Base-by-base conservation (phyloP, 2,888 invertebrate species). In the Mesorhabditis spiculigera region DNA sequence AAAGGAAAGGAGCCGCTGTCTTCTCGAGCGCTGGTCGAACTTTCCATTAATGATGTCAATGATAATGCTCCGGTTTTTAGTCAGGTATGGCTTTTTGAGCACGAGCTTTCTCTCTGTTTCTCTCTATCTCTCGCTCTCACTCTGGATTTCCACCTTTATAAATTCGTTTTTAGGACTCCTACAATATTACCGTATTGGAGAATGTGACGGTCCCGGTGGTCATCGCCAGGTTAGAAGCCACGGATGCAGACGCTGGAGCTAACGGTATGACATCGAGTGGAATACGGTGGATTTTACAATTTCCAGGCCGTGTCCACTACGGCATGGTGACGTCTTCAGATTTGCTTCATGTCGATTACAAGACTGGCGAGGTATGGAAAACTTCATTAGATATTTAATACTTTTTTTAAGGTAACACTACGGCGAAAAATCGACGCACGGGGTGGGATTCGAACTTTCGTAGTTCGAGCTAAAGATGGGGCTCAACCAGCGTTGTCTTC, bases 401-500 rank as follows among this genome's bases (percentile, higher is more conserved):
- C 63, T 10, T n/a, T 16, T 63, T 8, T 63, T 8, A 10, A 69
- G 69, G 78, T 84, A 44, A 80, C 81, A 8, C 73, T 84, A 16
- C 70, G 81, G 6, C 73, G 76, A 42, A 69, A 71, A 63, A 74
- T 81, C 41, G 78, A 78, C 65, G 81, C 82, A 5, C 75, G 76
- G 45, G 76, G 78, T 63, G 76, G 81, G 5, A 81, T 83, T n/a
- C 65, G 79, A 8, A 77, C 97, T 87, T 91, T 91, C 66, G 93
- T 94, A 28, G 92, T 97, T 42, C 89, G 96, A 74, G 96, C 96
- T 0, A 95, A 95, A 88, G 97, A 98, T 86, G 93, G 93, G 4
- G 97, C 97, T 4, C 92, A 92, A 83, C 95, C 96, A 0, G 92
- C 94, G 0, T 90, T 93, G 42, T 94, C 94, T 0, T 96, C 96